Percentiles rank a stretch among this genome's conserved stretches.
These are phyloP conservation scores for Apocrypta bakeri DNA, from an alignment of 1,140 invertebrate species.

Conservation along the genomic window DNA sequence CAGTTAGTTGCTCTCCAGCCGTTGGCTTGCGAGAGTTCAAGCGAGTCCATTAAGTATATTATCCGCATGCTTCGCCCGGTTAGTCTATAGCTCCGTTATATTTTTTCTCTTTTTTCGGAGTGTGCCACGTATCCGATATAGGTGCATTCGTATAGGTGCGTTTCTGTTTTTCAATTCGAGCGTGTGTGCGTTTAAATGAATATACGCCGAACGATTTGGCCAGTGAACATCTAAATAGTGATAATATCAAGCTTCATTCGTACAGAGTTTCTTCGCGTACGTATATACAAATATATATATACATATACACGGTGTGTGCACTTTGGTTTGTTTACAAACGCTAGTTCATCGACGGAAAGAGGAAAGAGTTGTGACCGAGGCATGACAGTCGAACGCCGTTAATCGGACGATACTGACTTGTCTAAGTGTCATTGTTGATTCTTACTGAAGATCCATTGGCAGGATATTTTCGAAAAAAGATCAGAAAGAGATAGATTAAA, in stretches of 20 bases:
- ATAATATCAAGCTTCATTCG: no score
- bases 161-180: no score
- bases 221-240: no score
- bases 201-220: no score
- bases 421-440: neutral
- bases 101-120: neutral
- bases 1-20: slow-evolving; percentile 69
- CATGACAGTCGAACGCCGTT: neutral
- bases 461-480: neutral
- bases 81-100: no score
- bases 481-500: neutral
- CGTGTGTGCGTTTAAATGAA: no score
- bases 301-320: neutral
- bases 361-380: neutral
- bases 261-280: no score
- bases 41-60: neutral
- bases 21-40: slow-evolving; percentile 52
- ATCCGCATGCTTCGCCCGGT: neutral
- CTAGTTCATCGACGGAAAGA: neutral
- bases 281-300: neutral
- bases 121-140: neutral
- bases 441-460: neutral
- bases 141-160: no score
- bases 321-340: neutral
- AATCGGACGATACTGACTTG: neutral